Percentiles rank a stretch among this genome's conserved stretches.
These are phyloP conservation scores for Aphodius granarius DNA, from an alignment of 2,888 invertebrate species.

Conservation along the genomic window DNA sequence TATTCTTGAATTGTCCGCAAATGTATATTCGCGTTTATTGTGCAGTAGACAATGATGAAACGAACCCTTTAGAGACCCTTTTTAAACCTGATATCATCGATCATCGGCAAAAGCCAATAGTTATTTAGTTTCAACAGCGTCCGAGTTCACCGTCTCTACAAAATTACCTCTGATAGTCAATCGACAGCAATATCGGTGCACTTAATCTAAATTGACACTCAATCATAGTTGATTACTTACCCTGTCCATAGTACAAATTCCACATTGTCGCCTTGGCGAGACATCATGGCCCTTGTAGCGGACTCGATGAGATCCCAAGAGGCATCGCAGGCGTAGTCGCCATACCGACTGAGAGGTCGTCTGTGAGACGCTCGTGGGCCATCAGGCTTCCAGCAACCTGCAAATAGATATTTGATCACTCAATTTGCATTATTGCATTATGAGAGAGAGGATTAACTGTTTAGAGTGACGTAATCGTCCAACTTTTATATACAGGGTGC, in stretches of 20 bases:
- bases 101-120: not conserved
- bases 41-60: not conserved
- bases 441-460: not conserved
- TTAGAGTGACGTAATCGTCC: not conserved
- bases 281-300: slow-evolving; percentile 84
- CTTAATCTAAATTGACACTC: not conserved
- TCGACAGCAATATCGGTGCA: not conserved
- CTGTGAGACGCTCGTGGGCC: slow-evolving; percentile 38
- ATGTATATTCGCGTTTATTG: too few species aligned
- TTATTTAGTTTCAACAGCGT: not conserved
- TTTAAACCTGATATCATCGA: not conserved
- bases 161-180: not conserved
- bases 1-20: too few species aligned
- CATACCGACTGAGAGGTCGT: slow-evolving; percentile 70
- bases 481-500: too few species aligned
- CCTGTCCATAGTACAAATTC: slow-evolving; percentile 96
- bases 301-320: slow-evolving; percentile 87
- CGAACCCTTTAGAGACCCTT: not conserved
- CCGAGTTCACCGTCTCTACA: not conserved
- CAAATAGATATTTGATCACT: not conserved
- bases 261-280: slow-evolving; percentile 80
- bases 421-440: not conserved
- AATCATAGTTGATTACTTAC: slow-evolving; percentile 58
- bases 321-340: slow-evolving; percentile 85
- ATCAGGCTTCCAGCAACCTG: slow-evolving; percentile 50